Base-by-base conservation (phyloP, 1,140 invertebrate species). In the Drosophila nasuta region DNA sequence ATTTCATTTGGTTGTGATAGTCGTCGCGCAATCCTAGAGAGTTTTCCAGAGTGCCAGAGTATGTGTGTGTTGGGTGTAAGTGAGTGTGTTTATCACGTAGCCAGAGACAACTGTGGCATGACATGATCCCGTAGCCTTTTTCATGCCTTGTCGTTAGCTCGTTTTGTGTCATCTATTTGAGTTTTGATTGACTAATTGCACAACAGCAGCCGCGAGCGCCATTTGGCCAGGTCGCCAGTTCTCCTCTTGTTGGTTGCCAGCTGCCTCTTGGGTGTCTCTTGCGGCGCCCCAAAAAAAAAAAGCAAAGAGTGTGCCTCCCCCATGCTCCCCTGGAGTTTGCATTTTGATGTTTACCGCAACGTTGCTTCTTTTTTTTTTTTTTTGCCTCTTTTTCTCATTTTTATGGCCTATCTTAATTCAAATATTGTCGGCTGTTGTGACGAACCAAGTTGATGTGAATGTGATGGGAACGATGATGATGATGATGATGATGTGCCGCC, bases 111-210 rank as follows among this genome's bases (percentile, higher is more conserved):
- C 54, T 48, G 10, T 13, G 35, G 33, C 72, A 76, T 87, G 85
- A 75, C 77, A 83, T 79, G 83, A 88, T 88, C 83, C 77, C 85
- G 77, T 89, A 85, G 85, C 85, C 83, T 88, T 88, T 88, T 89
- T 88, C 85, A 69, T 88, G 80, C 83, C 83, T 88, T 64, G 54
- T 69, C 63, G 76, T 59, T 70, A n/a, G 48, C 33, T 70, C 59
- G 58, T 59, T 49, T 51, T n/a, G 54, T 65, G 81, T 85, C 82
- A 85, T 82, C 77, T 88, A 82, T 88, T 88, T 88, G 85, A 88
- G 73, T 89, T 89, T 89, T 89, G 81, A 88, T 88, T 85, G 85
- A 88, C 85, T 89, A 89, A 88, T 88, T 88, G 83, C 83, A 70
- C 83, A 88, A 70, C 83, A 88, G 77, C 35, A 38, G 74, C 83